Base-by-base conservation (phyloP, 53 echinoderm and acorn worm species). In the Luidia sarsii region DNA sequence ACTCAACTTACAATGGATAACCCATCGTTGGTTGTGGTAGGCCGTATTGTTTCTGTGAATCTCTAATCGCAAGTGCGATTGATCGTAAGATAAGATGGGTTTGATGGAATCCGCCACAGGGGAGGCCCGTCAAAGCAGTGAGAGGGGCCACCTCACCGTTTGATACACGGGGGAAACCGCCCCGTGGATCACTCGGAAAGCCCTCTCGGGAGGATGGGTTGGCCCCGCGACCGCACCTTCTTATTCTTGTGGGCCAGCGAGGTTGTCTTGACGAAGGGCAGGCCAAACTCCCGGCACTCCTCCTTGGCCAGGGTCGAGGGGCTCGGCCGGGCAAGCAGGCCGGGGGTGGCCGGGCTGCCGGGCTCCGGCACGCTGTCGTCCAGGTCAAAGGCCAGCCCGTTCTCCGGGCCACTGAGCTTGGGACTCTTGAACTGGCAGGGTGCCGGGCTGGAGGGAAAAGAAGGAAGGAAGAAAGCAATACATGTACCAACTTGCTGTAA, bases 211-310 rank as follows among this genome's bases (percentile, higher is more conserved):
- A 52, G 20, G 13, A 52, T n/a, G n/a, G n/a, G n/a, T n/a, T n/a
- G n/a, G n/a, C 59, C 29, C 9, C 21, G 3, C 35, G 46, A 7
- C 48, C 79, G 14, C 45, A 92, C 92, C 92, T 75, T 88, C 57
- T 90, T 87, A 24, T 73, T 83, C 71, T 87, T 83, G 55, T 75
- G 61, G 8, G 87, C 92, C 20, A 87, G 54, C 3, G 97, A 91
- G 6, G 97, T 97, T 3, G 93, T 97, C 63, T 91, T 97, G 30
- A 97, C 89, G 38, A 86, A 97, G 13, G 91, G 91, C 35, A 97
- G 68, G 41, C 83, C 91, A 62, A 97, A 89, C 77, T 97, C 97
- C 22, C 75, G 68, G 50, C 97, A 97, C n/a, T 84, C 83, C 27
- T 74, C 83, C 57, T 89, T 91, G 49, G 79, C 79, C 39, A 83